Conservation (phyloP, 2,113 vertebrate species). For the Limnothrissa miodon region DNA sequence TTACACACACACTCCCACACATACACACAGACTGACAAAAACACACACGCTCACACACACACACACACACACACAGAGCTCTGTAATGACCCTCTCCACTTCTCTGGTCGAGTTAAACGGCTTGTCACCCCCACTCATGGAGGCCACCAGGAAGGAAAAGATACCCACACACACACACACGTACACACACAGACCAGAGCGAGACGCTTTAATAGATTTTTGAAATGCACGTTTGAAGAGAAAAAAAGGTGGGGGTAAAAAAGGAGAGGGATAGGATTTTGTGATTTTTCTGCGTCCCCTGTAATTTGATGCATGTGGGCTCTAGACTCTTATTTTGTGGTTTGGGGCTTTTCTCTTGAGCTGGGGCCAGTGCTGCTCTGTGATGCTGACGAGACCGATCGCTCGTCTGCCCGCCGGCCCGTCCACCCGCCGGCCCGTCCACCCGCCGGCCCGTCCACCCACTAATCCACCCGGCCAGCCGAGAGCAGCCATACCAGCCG, state of each 20-base stretch:
- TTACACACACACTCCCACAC: not conserved
- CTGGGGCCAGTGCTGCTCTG: not conserved
- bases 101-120: conserved; percentile 3
- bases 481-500: not conserved
- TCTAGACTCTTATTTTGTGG: conserved; percentile 75
- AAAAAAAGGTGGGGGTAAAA: conserved; percentile 22
- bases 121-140: not conserved
- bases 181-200: not conserved
- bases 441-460: too few relatives aligned
- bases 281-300: conserved; percentile 52
- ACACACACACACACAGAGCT: not conserved
- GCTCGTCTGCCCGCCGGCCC: conserved; percentile 18
- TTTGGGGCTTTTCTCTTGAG: conserved; percentile 58
- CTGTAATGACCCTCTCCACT: not conserved
- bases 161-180: not conserved
- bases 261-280: conserved; percentile 60
- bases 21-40: not conserved
- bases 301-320: conserved; percentile 52
- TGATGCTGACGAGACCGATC: not conserved
- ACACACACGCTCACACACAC: conserved; percentile 5
- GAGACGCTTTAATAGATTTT: not conserved
- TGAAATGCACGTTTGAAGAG: not conserved
- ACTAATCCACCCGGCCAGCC: not conserved
- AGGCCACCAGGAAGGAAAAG: not conserved
- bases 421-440: conserved; percentile 14